Conservation (phyloP, 2,797 vertebrate genomes). For the Columba guinea region DNA sequence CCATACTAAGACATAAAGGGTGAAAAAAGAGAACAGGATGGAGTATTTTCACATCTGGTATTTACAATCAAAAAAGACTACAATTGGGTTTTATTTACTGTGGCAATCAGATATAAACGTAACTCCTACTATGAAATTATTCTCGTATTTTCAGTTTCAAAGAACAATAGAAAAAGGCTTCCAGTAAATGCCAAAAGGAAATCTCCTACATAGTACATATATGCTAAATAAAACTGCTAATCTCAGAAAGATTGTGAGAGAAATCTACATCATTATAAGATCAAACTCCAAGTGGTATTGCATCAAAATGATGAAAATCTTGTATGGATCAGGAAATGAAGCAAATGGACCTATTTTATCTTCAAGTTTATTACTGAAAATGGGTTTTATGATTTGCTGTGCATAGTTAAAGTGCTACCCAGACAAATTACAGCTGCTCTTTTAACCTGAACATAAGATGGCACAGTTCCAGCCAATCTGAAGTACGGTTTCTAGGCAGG, state of each 20-base stretch:
- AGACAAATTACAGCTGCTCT: constrained; percentile 77
- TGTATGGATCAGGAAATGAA: constrained; percentile 49
- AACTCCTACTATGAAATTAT: constrained; percentile 28
- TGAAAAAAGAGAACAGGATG: not conserved
- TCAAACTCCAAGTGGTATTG: constrained; percentile 24
- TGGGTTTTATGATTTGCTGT: constrained; percentile 65
- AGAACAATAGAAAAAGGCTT: constrained; percentile 24
- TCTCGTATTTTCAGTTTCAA: constrained; percentile 31
- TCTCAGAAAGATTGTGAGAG: constrained; percentile 37
- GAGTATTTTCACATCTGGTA: not conserved
- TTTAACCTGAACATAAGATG: constrained; percentile 78
- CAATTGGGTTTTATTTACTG: not conserved
- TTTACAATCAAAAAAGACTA: not conserved
- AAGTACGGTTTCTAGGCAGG: constrained; percentile 69
- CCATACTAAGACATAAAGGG: not conserved
- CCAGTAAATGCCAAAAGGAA: constrained; percentile 4
- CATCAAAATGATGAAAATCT: constrained; percentile 49
- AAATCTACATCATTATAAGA: constrained; percentile 20
- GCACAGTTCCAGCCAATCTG: constrained; percentile 74
- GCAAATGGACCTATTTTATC: constrained; percentile 54
- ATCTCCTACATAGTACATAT: not conserved
- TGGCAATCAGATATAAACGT: not conserved
- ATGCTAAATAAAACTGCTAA: constrained; percentile 34
- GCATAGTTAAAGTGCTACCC: constrained; percentile 69
- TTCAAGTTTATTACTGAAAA: constrained; percentile 69